These are phyloP conservation scores for Pomacea maculata DNA, from an alignment of 1,140 invertebrate species.

Conservation along the genomic window DNA sequence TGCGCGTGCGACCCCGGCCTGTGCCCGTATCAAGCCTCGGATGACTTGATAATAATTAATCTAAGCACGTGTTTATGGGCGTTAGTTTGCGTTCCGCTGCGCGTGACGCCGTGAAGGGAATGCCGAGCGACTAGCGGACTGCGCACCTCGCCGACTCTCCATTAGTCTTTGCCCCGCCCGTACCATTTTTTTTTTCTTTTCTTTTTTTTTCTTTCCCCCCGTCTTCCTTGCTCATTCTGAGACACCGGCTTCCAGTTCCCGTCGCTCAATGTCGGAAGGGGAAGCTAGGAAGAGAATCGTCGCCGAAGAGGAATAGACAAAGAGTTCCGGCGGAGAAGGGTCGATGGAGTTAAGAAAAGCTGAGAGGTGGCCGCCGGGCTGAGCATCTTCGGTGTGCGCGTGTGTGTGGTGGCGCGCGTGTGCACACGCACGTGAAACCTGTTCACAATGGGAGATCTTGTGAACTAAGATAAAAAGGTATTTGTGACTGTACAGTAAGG, in stretches of 20 bases:
- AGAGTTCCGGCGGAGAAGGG: neutral
- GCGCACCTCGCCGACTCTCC: neutral
- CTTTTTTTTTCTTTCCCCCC: neutral
- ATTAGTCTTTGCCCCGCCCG: neutral
- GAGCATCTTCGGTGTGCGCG: no score
- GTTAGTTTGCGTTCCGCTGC: conserved; percentile 23
- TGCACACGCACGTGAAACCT: no score
- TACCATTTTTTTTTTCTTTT: neutral
- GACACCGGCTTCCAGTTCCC: neutral
- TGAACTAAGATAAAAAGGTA: no score
- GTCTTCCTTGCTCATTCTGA: conserved; percentile 4
- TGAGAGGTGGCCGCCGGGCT: no score
- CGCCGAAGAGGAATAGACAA: neutral
- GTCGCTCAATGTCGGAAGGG: no score
- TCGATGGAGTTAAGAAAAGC: no score
- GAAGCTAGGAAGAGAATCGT: no score
- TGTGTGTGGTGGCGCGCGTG: no score
- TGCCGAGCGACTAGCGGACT: conserved; percentile 5
- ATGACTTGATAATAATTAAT: conserved; percentile 32
- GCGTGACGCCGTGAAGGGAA: conserved; percentile 8
- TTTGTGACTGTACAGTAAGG: no score
- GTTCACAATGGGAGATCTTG: no score
- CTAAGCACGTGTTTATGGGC: conserved; percentile 29
- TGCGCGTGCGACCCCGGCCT: neutral
- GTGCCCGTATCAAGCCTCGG: conserved; percentile 13